Evolutionary conservation across 2,113 vertebrate genomes (phyloP).

Genomic region (Hydropotes inermis): DNA sequence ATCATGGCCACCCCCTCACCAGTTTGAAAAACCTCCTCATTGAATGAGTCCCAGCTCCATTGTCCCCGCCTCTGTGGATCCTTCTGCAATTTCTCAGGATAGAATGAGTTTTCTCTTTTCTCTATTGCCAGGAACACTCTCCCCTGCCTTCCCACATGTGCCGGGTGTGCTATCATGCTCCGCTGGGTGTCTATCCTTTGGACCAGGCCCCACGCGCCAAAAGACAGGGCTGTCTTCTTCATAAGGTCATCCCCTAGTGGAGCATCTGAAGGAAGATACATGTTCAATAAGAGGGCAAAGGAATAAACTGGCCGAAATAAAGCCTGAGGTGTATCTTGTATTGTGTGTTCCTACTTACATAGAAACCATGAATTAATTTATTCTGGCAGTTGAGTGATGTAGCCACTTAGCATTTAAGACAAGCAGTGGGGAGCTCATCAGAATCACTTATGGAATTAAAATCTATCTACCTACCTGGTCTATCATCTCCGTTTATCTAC

Average conservation of each 20-base stretch:
- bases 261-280: no score
- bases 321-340: not conserved
- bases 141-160: fast-evolving
- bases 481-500: not conserved
- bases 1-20: fast-evolving
- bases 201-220: not conserved
- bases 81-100: not conserved
- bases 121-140: fast-evolving
- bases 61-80: not conserved
- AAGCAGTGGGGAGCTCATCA: not conserved
- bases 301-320: not conserved
- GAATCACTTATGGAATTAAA: not conserved
- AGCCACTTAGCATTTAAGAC: not conserved
- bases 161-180: no score
- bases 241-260: not conserved
- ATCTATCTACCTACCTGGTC: not conserved
- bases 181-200: not conserved
- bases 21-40: not conserved
- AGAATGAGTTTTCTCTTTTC: not conserved
- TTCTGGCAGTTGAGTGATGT: not conserved
- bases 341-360: not conserved
- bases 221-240: not conserved
- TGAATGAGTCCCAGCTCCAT: not conserved
- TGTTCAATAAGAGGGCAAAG: not conserved
- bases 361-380: not conserved